These are phyloP conservation scores for Pachyseris speciosa DNA, from an alignment of 64 coral and sea anemone species.

Conservation along the genomic window DNA sequence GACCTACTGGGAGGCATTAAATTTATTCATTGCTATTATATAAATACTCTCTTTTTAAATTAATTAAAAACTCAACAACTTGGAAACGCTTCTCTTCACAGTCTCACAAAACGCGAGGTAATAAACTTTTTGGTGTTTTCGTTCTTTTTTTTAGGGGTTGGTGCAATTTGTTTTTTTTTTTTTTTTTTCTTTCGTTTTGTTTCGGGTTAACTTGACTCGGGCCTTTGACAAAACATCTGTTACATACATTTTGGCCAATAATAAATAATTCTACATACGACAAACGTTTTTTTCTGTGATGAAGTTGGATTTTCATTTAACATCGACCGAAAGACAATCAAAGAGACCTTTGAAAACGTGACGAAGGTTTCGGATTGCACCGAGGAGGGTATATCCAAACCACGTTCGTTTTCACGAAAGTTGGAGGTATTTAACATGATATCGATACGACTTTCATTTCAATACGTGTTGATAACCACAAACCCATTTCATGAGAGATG, in stretches of 20 bases:
- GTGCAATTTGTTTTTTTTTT: not conserved
- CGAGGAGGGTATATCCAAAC: no score
- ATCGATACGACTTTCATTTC: not conserved
- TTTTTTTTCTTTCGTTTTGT: not conserved
- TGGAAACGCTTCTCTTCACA: not conserved
- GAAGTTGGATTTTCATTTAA: not conserved
- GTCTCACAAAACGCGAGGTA: constrained; percentile 32
- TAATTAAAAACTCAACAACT: not conserved
- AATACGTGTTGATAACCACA: no score
- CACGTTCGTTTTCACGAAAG: not conserved
- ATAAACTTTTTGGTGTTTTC: not conserved
- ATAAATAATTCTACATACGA: constrained; percentile 3
- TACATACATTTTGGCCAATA: not conserved
- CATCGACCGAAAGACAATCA: not conserved
- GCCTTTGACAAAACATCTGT: not conserved
- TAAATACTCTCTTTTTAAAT: not conserved
- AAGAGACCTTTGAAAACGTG: not conserved
- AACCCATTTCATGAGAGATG: no score
- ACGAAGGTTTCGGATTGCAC: not conserved
- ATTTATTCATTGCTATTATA: not conserved
- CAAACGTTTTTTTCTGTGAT: not conserved
- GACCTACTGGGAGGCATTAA: not conserved
- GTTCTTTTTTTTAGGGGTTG: not conserved
- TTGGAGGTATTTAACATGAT: not conserved
- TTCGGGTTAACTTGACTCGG: not conserved